Evolutionary conservation across 2,888 invertebrate genomes (phyloP).

Genomic region (Drosophila robusta): DNA sequence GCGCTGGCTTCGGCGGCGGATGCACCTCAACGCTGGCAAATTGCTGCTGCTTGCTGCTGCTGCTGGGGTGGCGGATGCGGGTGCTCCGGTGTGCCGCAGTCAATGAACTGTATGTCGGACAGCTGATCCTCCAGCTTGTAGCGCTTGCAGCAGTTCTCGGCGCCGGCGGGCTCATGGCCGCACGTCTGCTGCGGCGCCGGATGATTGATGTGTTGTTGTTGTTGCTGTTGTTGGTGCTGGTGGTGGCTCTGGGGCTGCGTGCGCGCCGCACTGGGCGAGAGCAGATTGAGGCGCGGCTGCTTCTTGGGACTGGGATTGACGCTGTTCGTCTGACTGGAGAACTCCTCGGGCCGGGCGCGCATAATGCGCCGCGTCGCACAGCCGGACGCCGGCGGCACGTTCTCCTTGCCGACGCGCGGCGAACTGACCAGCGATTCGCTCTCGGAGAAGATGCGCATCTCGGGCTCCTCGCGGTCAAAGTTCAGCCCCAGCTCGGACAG

Average conservation of each 20-base stretch:
- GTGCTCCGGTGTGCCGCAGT: slow-evolving; percentile 91
- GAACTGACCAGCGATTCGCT: slow-evolving; percentile 90
- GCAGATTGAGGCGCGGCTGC: slow-evolving; percentile 86
- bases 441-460: slow-evolving; percentile 95
- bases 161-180: slow-evolving; percentile 79
- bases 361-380: slow-evolving; percentile 85
- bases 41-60: slow-evolving; percentile 78
- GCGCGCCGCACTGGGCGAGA: slow-evolving; percentile 81
- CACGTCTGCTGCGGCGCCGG: slow-evolving; percentile 45
- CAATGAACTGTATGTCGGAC: slow-evolving; percentile 92
- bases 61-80: slow-evolving; percentile 76
- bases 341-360: slow-evolving; percentile 87
- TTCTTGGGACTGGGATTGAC: slow-evolving; percentile 88
- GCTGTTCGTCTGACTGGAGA: slow-evolving; percentile 86
- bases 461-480: slow-evolving; percentile 93
- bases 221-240: not conserved
- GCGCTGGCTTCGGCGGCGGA: slow-evolving; percentile 82
- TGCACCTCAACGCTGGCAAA: slow-evolving; percentile 85
- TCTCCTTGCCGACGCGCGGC: slow-evolving; percentile 86
- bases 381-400: slow-evolving; percentile 83
- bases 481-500: slow-evolving; percentile 93
- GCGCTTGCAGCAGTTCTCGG: slow-evolving; percentile 87
- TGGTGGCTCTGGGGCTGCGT: slow-evolving; percentile 28
- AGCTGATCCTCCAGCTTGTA: slow-evolving; percentile 91
- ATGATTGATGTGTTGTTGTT: not conserved